These are phyloP conservation scores for Perccottus glenii DNA, from an alignment of 2,113 vertebrate genomes.

Conservation along the genomic window DNA sequence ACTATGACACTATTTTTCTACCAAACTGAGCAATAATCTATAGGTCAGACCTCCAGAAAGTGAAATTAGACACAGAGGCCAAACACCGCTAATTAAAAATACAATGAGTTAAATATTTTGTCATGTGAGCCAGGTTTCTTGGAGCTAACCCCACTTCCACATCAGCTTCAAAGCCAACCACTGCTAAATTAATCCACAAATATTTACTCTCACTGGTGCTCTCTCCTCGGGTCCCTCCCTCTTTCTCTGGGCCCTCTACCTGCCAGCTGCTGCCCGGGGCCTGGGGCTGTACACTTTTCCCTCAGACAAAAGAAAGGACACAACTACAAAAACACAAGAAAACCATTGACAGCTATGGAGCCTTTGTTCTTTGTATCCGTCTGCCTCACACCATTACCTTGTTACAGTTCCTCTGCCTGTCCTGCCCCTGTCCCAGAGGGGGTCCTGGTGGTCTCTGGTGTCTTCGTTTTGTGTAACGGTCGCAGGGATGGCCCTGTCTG, in stretches of 20 bases:
- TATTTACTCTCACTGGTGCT: neutral
- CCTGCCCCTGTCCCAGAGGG: slow-evolving; percentile 45
- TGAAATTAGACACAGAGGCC: too few species aligned
- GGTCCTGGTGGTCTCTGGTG: slow-evolving; percentile 50
- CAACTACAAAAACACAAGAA: slow-evolving; percentile 42
- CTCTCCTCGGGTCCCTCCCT: slow-evolving; percentile 26
- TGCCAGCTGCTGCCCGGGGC: slow-evolving; percentile 88
- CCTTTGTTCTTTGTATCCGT: slow-evolving; percentile 56
- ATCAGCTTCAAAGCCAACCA: neutral
- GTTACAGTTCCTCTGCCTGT: slow-evolving; percentile 15
- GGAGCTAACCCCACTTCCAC: neutral
- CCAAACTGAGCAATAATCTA: too few species aligned
- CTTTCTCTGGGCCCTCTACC: slow-evolving; percentile 71
- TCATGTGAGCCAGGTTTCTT: too few species aligned
- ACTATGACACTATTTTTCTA: too few species aligned
- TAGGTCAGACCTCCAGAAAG: too few species aligned
- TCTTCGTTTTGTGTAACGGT: slow-evolving; percentile 58
- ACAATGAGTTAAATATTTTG: too few species aligned
- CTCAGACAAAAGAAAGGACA: slow-evolving; percentile 62
- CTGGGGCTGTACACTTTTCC: slow-evolving; percentile 55
- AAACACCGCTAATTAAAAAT: too few species aligned
- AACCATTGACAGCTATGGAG: slow-evolving; percentile 51
- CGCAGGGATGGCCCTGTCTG: slow-evolving; percentile 35
- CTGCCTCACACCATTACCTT: slow-evolving; percentile 41
- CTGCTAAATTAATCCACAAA: neutral